Evolutionary conservation across 2,113 vertebrate species (phyloP).

Genomic region (Prunella himalayana): DNA sequence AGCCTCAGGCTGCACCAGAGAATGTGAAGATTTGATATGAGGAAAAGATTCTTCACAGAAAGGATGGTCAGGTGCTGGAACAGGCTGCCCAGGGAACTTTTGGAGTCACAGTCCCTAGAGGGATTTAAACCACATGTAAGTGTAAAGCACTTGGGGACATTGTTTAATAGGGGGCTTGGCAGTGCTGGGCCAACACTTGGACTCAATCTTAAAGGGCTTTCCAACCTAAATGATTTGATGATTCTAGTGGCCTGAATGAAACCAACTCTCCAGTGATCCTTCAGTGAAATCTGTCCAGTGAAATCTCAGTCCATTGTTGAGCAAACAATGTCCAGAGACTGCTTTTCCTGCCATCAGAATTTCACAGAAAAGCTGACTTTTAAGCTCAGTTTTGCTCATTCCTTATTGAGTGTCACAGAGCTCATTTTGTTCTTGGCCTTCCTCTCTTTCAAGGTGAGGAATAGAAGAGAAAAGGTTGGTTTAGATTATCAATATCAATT

Average conservation of each 20-base stretch:
- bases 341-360: neutral
- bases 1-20: neutral
- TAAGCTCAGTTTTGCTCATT: neutral
- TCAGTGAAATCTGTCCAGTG: neutral
- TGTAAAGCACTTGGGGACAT: neutral
- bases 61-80: neutral
- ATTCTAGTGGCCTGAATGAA: neutral
- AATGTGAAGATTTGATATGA: neutral
- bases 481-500: conserved; percentile 43
- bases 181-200: neutral
- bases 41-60: neutral
- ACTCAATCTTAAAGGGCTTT: neutral
- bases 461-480: neutral
- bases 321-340: neutral
- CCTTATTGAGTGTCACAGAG: neutral
- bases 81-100: neutral
- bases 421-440: neutral
- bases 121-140: neutral
- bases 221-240: neutral
- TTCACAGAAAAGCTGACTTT: neutral
- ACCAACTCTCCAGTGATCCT: neutral
- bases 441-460: neutral
- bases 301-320: neutral
- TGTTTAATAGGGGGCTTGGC: neutral
- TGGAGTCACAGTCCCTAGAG: neutral